Base-by-base conservation (phyloP, 2,888 invertebrate species). In the Orthosia gothica region DNA sequence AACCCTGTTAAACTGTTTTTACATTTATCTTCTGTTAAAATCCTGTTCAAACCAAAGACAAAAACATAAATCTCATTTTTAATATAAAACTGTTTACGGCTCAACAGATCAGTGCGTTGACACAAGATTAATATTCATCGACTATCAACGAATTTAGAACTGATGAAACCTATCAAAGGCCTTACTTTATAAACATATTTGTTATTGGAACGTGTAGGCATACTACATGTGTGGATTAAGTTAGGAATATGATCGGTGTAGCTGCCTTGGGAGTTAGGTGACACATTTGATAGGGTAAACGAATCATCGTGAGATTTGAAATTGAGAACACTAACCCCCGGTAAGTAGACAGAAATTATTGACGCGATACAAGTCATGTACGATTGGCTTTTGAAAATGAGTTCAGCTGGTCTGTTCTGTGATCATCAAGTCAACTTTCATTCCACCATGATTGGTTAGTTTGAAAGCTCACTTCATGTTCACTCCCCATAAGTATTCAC, bases 91-190 rank as follows among this genome's bases (percentile, higher is more conserved):
- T 15, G 23, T 9, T 72, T 16, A 50, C 15, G 18, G 20, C 20
- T n/a, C 4, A 16, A 16, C 32, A 15, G 32, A 32, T 11, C 23
- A 23, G 18, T 20, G 0, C 13, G 26, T 23, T 76, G 65, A 65
- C 76, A 26, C 64, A 13, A 20, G 26, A 54, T 76, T 62, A 70
- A 70, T 75, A 79, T 79, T 81, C 70, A 81, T 76, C 0, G 55
- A 58, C 49, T n/a, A 62, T 70, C 59, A 68, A 80, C 47, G 18
- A 5, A 3, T 23, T 40, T 20, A 15, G 12, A n/a, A n/a, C 9
- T 20, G 16, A 55, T 12, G 50, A 63, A 66, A 26, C 32, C 58
- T 71, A 63, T 63, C 79, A 82, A 63, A 20, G 66, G 45, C 16
- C 5, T 13, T 9, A 52, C 16, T 74, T 40, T 52, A 45, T 49